A percentile compares a stretch with the other conserved stretches of the same genome.
These are phyloP conservation scores for Virgularia gustaviana DNA, from an alignment of 92 coral and sea anemone genomes.

Conservation along the genomic window DNA sequence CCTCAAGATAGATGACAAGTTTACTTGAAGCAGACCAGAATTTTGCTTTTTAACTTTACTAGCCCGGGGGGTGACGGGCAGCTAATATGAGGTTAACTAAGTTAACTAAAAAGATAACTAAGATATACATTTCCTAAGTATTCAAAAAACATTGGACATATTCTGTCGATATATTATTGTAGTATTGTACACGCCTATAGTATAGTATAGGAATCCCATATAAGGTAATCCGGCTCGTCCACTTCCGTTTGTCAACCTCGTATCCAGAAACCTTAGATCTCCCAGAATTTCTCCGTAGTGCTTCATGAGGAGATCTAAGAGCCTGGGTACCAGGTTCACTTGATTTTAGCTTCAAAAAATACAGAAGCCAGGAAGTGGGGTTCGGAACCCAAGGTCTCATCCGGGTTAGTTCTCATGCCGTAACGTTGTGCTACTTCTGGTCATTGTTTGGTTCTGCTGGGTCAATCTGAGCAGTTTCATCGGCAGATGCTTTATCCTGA, in stretches of 20 bases:
- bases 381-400: too few species aligned
- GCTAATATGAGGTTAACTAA: background rate
- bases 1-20: background rate
- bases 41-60: background rate
- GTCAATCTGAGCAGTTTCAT: conserved; percentile 12
- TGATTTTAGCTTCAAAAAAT: too few species aligned
- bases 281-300: too few species aligned
- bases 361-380: too few species aligned
- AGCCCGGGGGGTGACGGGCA: background rate
- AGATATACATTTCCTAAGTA: background rate
- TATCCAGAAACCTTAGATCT: too few species aligned
- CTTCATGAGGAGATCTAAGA: too few species aligned
- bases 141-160: background rate
- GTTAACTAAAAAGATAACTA: background rate
- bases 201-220: too few species aligned
- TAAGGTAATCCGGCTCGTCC: too few species aligned
- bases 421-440: background rate
- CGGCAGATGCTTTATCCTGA: background rate
- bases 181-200: background rate
- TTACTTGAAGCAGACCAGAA: background rate
- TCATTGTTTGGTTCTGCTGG: background rate
- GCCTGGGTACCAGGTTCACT: too few species aligned
- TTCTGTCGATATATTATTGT: background rate
- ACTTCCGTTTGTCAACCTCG: too few species aligned
- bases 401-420: background rate